Conservation (phyloP, 2,113 vertebrate genomes). For the Psilopogon haemacephalus region DNA sequence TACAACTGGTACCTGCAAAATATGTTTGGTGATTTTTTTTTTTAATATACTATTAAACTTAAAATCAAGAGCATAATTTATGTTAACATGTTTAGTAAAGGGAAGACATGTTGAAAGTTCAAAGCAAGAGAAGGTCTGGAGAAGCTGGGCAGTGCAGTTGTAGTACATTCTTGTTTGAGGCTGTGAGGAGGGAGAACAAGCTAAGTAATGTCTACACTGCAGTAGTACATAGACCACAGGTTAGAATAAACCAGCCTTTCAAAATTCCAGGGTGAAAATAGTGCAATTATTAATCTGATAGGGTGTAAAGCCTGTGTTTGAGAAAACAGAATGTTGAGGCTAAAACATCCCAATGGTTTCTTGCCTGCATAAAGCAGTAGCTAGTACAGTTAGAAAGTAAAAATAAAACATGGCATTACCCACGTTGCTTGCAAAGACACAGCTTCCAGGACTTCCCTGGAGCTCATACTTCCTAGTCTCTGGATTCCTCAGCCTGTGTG, state of each 20-base stretch:
- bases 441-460: not conserved
- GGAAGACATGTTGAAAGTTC: not conserved
- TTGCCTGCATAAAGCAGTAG: not conserved
- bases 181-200: not conserved
- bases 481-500: not conserved
- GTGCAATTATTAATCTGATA: not conserved
- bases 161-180: not conserved
- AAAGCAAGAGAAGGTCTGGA: not conserved
- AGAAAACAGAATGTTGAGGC: not conserved
- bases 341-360: not conserved
- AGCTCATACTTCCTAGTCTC: not conserved
- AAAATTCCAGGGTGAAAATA: not conserved
- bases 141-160: not conserved
- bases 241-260: not conserved
- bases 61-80: not conserved
- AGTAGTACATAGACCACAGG: not conserved
- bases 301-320: not conserved
- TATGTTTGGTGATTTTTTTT: no score
- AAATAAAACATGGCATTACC: not conserved
- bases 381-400: not conserved
- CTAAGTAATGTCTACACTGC: not conserved
- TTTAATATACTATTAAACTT: not conserved
- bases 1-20: not conserved
- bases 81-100: not conserved
- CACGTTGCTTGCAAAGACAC: not conserved